Conservation (phyloP, 2,113 vertebrate genomes). For the Pluvianellus socialis region DNA sequence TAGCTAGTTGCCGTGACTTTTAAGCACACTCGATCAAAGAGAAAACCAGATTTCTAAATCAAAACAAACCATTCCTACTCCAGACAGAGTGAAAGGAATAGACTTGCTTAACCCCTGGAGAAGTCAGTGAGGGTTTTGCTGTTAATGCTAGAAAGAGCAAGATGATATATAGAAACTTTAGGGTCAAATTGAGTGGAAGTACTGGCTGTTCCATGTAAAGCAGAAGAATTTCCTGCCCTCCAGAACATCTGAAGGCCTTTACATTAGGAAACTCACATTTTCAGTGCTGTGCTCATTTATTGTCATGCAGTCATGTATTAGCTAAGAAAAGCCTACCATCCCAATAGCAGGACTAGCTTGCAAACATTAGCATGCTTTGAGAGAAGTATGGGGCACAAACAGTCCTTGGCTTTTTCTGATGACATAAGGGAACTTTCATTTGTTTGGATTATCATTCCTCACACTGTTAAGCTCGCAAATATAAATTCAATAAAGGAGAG, state of each 20-base stretch:
- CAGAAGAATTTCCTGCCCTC: not conserved
- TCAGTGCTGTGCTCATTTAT: not conserved
- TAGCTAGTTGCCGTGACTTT: slow-evolving; percentile 9
- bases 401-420: slow-evolving; percentile 13
- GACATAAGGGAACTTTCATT: slow-evolving; percentile 37
- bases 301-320: not conserved
- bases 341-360: not conserved
- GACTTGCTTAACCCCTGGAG: not conserved
- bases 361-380: not conserved
- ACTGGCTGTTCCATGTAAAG: not conserved
- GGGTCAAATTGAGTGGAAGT: not conserved
- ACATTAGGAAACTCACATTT: not conserved
- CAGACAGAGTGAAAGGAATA: not conserved
- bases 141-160: not conserved
- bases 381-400: not conserved
- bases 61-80: not conserved
- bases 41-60: not conserved
- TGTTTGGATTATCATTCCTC: slow-evolving; percentile 47
- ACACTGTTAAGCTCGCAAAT: slow-evolving; percentile 34
- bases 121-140: not conserved
- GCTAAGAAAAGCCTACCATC: not conserved
- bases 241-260: not conserved
- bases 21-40: not conserved
- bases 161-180: not conserved
- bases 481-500: slow-evolving; percentile 20